phyloP scores from a whole-genome alignment of 2,888 invertebrate genomes.

The Trimorus sp. region DNA sequence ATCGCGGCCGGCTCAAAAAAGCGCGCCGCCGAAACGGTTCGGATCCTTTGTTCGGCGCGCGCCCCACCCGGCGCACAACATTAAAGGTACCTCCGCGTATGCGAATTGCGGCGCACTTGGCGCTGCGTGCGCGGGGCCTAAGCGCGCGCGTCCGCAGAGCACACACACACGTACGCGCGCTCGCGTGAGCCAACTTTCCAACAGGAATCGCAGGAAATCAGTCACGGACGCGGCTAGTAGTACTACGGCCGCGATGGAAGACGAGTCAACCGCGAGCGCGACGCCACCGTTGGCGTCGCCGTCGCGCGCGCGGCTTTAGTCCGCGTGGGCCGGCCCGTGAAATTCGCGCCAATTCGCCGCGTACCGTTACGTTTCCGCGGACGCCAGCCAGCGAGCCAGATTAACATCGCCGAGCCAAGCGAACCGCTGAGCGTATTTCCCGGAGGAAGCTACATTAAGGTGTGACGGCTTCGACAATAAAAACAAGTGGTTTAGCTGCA shows the following conservation, averaged over 20 bases:
- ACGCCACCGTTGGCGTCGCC: neutral
- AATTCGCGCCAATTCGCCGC: too few relatives aligned
- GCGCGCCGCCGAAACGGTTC: slow-evolving; percentile 20
- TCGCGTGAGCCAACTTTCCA: slow-evolving; percentile 63
- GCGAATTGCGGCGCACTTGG: slow-evolving; percentile 42
- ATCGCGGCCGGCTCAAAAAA: too few relatives aligned
- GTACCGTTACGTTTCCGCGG: too few relatives aligned
- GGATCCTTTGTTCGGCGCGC: slow-evolving; percentile 29
- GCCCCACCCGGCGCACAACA: slow-evolving; percentile 26
- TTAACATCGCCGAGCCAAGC: too few relatives aligned
- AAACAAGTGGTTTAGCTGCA: too few relatives aligned
- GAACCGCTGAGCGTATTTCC: too few relatives aligned
- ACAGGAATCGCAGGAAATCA: slow-evolving; percentile 66
- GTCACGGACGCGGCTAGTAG: slow-evolving; percentile 64
- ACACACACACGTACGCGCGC: slow-evolving; percentile 19
- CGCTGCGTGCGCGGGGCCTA: neutral
- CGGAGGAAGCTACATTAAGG: too few relatives aligned
- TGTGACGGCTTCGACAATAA: too few relatives aligned
- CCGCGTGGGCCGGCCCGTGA: too few relatives aligned
- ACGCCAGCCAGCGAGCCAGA: too few relatives aligned
- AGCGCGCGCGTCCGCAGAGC: slow-evolving; percentile 23
- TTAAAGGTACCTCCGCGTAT: slow-evolving; percentile 46
- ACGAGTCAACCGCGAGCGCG: slow-evolving; percentile 47
- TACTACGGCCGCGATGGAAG: slow-evolving; percentile 63
- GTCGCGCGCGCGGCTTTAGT: too few relatives aligned